Evolutionary conservation across 1,140 invertebrate genomes (phyloP).

Genomic region (Heliconius congener): DNA sequence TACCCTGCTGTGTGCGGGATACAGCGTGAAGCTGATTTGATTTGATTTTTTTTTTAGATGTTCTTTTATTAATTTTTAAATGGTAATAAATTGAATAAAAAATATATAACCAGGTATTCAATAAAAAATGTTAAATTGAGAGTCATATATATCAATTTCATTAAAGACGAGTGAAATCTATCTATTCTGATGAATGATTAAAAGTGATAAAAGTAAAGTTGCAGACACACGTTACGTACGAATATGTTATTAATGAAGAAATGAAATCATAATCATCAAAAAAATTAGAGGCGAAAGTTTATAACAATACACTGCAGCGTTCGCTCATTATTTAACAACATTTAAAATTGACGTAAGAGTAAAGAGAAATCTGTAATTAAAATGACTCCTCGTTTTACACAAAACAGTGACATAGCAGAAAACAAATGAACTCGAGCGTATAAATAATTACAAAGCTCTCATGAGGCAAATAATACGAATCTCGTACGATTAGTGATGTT

Average conservation of each 20-base stretch:
- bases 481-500: conserved; percentile 40
- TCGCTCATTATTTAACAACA: conserved; percentile 1
- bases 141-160: too few relatives aligned
- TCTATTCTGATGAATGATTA: too few relatives aligned
- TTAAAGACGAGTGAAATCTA: too few relatives aligned
- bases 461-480: conserved; percentile 54
- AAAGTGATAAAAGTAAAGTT: background rate
- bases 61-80: too few relatives aligned
- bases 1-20: too few relatives aligned
- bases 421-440: conserved; percentile 47
- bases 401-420: conserved; percentile 64
- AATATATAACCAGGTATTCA: too few relatives aligned
- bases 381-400: conserved; percentile 54
- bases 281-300: background rate
- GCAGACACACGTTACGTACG: background rate
- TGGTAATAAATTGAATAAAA: too few relatives aligned
- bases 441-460: conserved; percentile 59
- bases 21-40: too few relatives aligned
- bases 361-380: conserved; percentile 67
- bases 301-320: background rate
- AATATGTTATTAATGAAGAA: background rate
- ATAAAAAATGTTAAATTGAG: too few relatives aligned
- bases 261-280: background rate
- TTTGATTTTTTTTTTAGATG: too few relatives aligned
- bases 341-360: conserved; percentile 1